Percentiles rank a stretch among this genome's conserved stretches.
phyloP scores from a whole-genome alignment of 2,888 invertebrate species.

The Pandemis heparana region DNA sequence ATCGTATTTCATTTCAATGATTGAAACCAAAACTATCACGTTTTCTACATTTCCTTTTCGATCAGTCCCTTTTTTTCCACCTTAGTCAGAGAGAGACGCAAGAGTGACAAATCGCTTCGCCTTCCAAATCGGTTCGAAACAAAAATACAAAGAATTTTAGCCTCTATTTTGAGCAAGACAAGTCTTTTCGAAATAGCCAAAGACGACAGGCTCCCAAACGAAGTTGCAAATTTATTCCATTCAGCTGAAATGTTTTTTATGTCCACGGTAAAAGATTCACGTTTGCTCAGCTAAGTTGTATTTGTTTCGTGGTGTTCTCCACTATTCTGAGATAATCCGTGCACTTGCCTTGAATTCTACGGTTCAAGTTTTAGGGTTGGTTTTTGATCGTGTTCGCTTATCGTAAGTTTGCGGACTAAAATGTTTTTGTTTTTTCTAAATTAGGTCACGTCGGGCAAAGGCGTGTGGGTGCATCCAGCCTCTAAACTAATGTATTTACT shows the following conservation, averaged over 20 bases:
- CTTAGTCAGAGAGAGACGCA: not conserved
- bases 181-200: constrained; percentile 6
- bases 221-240: constrained; percentile 24
- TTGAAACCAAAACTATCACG: constrained; percentile 18
- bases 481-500: constrained; percentile 43
- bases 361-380: not conserved
- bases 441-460: constrained; percentile 37
- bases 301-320: constrained; percentile 4
- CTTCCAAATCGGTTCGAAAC: not conserved
- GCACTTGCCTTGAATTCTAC: not conserved
- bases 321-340: not conserved
- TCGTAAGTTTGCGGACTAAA: constrained; percentile 23
- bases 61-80: not conserved
- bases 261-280: constrained; percentile 36
- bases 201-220: not conserved
- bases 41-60: not conserved
- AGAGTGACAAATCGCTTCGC: not conserved
- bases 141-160: not conserved
- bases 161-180: not conserved
- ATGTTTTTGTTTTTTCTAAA: constrained; percentile 39
- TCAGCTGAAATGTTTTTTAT: constrained; percentile 36
- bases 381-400: not conserved
- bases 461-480: constrained; percentile 34
- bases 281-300: constrained; percentile 25
- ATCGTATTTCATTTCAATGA: constrained; percentile 31